Evolutionary conservation across 2,888 invertebrate genomes (phyloP), one percentile per base, ranked within the genome.

Genomic region (Aphrophora alni): DNA sequence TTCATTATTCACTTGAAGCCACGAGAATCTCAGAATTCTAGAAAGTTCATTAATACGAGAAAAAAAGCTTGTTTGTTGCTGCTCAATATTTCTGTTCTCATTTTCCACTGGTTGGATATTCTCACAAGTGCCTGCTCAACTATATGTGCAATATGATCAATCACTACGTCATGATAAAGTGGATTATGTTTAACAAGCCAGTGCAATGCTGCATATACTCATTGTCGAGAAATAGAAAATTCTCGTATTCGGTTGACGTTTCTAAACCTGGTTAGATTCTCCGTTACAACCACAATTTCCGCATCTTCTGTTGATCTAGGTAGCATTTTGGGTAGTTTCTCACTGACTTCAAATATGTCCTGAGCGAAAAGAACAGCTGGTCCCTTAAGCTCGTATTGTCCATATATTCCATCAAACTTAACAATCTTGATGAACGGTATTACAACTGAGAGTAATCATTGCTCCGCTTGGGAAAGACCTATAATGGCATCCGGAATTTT

Each of bases 1-100:
- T 24, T n/a, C 26, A 71, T 83, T 73, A 77, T 85, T 82, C 1
- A 81, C 85, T 84, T 85, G 86, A 85, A 86, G 83, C 82, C 85
- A 85, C 80, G 85, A 85, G 80, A 84, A 85, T 68, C 85, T 84
- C 24, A 85, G 21, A 82, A 86, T 86, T 82, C 84, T 81, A 28
- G 79, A 38, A 28, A 70, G 21, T 25, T 59, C 75, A 17, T 27
- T 44, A 27, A 79, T 80, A 2, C 21, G 25, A 0, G 28, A 28
- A 51, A 68, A 76, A n/a, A 33, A 28, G 38, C 28, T 44, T 21
- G 14, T 14, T 68, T 59, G 33, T 27, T 69, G 27, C 25, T 77
- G 21, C 2, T 26, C 10, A 27, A 74, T 33, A 33, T 33, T 10
- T 7, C 1, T 74, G 5, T 27, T 10, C 14, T 74, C 10, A 24